Base-by-base conservation (phyloP, 2,797 vertebrate genomes). In the Syngnathus rostellatus region DNA sequence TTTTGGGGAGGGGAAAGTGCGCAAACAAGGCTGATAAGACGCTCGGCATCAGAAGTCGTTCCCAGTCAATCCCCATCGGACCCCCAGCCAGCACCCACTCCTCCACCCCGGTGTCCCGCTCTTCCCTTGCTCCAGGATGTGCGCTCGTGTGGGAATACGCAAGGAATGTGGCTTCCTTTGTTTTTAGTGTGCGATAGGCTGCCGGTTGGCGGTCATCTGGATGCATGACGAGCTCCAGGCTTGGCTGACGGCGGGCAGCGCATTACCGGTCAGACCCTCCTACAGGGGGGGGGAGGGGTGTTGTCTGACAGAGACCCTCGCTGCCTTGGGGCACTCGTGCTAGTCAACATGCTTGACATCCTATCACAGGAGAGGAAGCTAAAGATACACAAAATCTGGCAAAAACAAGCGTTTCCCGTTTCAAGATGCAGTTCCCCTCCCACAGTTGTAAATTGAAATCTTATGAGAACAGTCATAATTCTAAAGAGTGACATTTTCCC, bases 151-250 rank as follows among this genome's bases (percentile, higher is more conserved):
- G 89, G 90, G 89, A 92, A 90, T 87, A 88, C 78, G 67, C 72
- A 57, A 82, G 84, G 89, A 91, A 92, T 91, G 90, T 78, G 76
- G 86, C 81, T 84, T 80, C 84, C 87, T 89, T 87, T 90, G 90
- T 88, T 62, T 89, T 84, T 17, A 81, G 84, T 65, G 74, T 77
- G 79, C 21, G 80, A 83, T 89, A 76, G 79, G 82, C 84, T 84
- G 81, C 83, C 82, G 72, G 78, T 83, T 85, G 77, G 82, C 82
- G 60, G 78, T 78, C 77, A 74, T 73, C 81, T 73, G 83, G 85
- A 68, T 77, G 70, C 77, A 80, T 82, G 83, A 83, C 78, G 60
- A 85, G 83, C 80, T 83, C 73, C 81, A 83, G 83, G 86, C 82
- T 80, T 85, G 87, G 69, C 72, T 43, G 81, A 82, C 82, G 79